Base-by-base conservation (phyloP, 2,888 invertebrate species). In the Bembecia ichneumoniformis region DNA sequence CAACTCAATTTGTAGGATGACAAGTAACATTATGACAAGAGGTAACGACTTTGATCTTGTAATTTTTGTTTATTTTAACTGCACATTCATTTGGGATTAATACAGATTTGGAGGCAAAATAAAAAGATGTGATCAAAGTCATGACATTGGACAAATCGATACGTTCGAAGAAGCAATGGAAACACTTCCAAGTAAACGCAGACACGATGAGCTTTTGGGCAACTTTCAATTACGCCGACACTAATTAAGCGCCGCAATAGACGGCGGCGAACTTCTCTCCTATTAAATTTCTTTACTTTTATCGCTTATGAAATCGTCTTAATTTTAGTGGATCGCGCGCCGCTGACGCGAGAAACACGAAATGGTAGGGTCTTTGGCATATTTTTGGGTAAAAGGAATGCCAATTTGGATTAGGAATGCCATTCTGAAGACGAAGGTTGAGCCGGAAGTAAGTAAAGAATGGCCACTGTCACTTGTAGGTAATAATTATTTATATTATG, bases 191-290 rank as follows among this genome's bases (percentile, higher is more conserved):
- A 57, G 58, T 60, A 48, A 56, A 62, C 52, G 58, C 64, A 71
- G 70, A 66, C 70, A 63, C 68, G 67, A 71, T 71, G 68, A 68
- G 66, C 63, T 66, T 56, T 53, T 48, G 52, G 51, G 50, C 56
- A 79, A 81, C 74, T 81, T 82, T 83, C 80, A 81, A 82, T 82
- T 82, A 80, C 64, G 55, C 63, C 62, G 58, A 65, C 65, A 69
- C 74, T 78, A 83, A 83, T 84, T 82, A 82, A 79, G 77, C 76
- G 77, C 63, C 68, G 63, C 58, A 54, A 56, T 61, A 66, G 73
- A 73, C 66, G 70, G 51, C 66, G 68, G 66, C 71, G 64, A 72
- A 74, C 64, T 69, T 72, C 68, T 58, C 66, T 76, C 72, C 77
- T 77, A 80, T 80, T 74, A 74, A 78, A 82, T 74, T 72, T 73